Base-by-base conservation (phyloP, 1,140 invertebrate species). In the Adoxophyes honmai region DNA sequence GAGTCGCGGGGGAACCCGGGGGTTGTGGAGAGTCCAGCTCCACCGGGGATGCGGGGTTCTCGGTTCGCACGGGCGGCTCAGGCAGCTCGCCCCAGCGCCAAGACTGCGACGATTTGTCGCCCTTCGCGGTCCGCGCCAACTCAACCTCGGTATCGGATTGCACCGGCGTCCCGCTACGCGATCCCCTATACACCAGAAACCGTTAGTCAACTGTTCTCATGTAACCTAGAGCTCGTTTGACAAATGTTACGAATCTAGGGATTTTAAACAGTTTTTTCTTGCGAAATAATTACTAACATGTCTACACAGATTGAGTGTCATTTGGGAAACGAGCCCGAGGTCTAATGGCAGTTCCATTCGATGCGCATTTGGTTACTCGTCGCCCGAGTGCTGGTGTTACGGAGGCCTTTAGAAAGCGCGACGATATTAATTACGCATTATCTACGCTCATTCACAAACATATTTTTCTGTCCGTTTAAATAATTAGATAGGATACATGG, bases 1-100 rank as follows among this genome's bases (percentile, higher is more conserved):
- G 78, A 0, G 78, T 75, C 0, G 68, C 75, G 7, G 78, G 78
- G 0, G 78, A 76, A 3, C 60, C 65, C 0, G 73, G 70, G 0
- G 73, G 60, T 15, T 66, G 63, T 0, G 64, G 61, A 0, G 78
- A 71, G 28, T 68, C 73, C 4, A 55, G 54, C 0, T 59, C 52
- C 0, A 52, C 53, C 36, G 66, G 57, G 55, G 61, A 69, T 42
- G 59, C 81, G 35, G 64, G 36, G 33, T 14, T 55, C 1, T 61
- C 72, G 21, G 33, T 58, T 10, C 77, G 68, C 5, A 78, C 70
- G 5, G 68, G 91, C 62, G 73, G 90, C 85, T 89, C 94, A 0
- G 98, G 98, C 42, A 99, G 90, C 81, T 99, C 96, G 18, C 98
- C 98, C 98, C 98, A 99, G 66, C 96, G 94, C 98, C 98, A 99